A percentile compares a stretch with the other conserved stretches of the same genome.
These are phyloP conservation scores for Drosophila carrolli DNA, from an alignment of 1,140 invertebrate species.

Conservation along the genomic window DNA sequence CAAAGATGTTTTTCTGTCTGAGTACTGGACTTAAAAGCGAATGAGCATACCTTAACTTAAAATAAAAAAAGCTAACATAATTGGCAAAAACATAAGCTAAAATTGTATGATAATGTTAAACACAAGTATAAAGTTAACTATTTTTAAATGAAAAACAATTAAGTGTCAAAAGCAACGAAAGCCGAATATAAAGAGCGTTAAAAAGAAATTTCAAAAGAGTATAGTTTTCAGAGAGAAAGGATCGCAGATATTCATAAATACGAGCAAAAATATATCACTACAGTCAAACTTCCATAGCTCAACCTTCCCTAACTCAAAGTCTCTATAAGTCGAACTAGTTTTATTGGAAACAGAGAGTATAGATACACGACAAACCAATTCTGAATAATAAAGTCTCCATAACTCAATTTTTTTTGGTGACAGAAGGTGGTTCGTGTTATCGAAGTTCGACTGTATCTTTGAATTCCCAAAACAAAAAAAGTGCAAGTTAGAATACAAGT, in stretches of 20 bases:
- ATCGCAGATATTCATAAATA: conserved; percentile 10
- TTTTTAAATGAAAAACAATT: conserved; percentile 68
- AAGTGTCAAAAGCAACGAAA: conserved; percentile 40
- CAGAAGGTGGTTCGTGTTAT: conserved; percentile 3
- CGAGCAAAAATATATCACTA: conserved; percentile 53
- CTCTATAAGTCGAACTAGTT: conserved; percentile 3
- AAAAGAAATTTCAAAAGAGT: conserved; percentile 21
- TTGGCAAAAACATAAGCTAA: conserved; percentile 22
- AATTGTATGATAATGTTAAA: conserved; percentile 57
- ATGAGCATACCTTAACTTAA: conserved; percentile 24
- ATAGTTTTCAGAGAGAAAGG: conserved; percentile 20
- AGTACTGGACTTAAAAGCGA: conserved; percentile 29
- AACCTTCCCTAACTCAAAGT: conserved; percentile 4
- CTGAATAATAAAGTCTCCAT: background rate
- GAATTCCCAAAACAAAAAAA: conserved; percentile 45
- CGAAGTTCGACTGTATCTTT: conserved; percentile 31
- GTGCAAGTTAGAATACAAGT: conserved; percentile 31
- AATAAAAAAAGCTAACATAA: conserved; percentile 20
- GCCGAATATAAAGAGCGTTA: conserved; percentile 27
- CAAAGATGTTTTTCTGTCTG: conserved; percentile 21
- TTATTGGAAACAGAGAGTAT: background rate
- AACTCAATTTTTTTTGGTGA: background rate
- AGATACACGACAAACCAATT: background rate
- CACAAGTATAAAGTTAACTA: conserved; percentile 81
- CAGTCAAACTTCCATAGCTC: conserved; percentile 11